Evolutionary conservation across 2,113 vertebrate genomes (phyloP).

Genomic region (Erythrocebus patas): DNA sequence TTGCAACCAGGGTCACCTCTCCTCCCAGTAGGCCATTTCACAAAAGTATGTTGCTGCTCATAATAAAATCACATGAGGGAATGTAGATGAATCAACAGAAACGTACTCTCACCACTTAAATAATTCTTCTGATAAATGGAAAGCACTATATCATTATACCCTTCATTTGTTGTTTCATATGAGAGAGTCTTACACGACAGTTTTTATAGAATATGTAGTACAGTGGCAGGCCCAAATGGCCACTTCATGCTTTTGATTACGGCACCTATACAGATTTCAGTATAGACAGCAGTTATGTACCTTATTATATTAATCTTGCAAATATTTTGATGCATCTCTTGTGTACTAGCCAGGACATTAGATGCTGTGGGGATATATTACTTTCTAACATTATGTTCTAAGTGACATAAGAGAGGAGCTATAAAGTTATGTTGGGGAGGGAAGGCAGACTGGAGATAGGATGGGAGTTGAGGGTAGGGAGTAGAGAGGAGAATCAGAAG

Average conservation of each 20-base stretch:
- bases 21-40: background rate
- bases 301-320: conserved; percentile 12
- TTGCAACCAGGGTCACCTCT: background rate
- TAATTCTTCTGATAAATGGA: background rate
- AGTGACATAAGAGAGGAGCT: background rate
- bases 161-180: background rate
- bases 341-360: background rate
- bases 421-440: background rate
- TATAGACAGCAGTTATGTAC: background rate
- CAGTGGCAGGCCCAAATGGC: background rate
- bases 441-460: background rate
- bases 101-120: background rate
- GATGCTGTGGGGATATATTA: background rate
- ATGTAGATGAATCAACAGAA: background rate
- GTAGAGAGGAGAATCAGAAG: background rate
- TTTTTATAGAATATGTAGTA: background rate
- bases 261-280: background rate
- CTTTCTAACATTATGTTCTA: background rate
- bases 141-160: background rate
- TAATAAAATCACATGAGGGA: background rate
- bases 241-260: background rate
- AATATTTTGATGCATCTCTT: background rate
- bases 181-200: background rate
- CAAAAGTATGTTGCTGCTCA: background rate
- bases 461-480: background rate